Evolutionary conservation across 2,113 vertebrate species (phyloP).

Genomic region (Sardina pilchardus): DNA sequence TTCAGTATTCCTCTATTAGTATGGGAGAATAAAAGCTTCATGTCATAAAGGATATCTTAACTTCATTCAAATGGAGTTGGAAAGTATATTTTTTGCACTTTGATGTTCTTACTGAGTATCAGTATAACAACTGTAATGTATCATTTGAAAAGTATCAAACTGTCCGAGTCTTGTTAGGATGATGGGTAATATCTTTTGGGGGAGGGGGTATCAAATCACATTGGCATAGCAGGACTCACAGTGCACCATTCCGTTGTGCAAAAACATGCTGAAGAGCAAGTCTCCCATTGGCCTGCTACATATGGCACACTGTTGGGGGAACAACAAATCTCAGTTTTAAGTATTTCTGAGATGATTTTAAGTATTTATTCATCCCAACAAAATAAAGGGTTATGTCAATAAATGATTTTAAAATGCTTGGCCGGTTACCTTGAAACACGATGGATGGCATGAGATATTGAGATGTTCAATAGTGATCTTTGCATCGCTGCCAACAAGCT

Average conservation of each 20-base stretch:
- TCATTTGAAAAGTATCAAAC: not conserved
- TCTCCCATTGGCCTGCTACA: conserved; percentile 87
- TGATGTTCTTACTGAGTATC: not conserved
- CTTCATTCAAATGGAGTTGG: not conserved
- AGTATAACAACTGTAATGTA: not conserved
- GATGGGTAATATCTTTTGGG: not conserved
- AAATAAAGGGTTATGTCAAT: not conserved
- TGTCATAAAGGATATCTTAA: not conserved
- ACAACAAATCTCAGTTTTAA: not conserved
- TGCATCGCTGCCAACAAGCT: conserved; percentile 77
- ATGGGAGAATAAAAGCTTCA: not conserved
- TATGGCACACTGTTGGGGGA: conserved; percentile 75
- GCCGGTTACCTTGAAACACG: conserved; percentile 79
- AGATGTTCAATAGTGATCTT: conserved; percentile 88
- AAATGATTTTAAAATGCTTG: not conserved
- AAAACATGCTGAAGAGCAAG: conserved; percentile 80
- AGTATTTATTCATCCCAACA: not conserved
- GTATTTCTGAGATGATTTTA: not conserved
- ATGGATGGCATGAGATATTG: conserved; percentile 81
- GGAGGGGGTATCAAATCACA: conserved; percentile 59
- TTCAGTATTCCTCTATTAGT: not conserved
- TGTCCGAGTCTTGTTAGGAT: not conserved
- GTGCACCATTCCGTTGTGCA: conserved; percentile 82
- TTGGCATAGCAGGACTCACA: conserved; percentile 84
- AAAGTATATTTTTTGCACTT: not conserved